These are phyloP conservation scores for Thrips palmi DNA, from an alignment of 1,140 invertebrate species.

Conservation along the genomic window DNA sequence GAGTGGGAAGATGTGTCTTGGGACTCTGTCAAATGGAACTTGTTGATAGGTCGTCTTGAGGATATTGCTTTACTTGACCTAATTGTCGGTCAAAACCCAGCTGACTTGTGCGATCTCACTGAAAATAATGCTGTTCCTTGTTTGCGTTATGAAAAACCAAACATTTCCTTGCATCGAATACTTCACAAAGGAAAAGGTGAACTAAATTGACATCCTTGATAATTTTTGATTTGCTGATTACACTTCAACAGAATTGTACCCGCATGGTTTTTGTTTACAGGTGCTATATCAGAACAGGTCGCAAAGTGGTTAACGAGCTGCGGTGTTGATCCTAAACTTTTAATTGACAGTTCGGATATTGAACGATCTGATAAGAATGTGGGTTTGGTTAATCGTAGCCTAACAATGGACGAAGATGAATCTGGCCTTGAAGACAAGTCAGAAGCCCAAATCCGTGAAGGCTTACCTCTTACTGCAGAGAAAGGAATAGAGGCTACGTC, in stretches of 20 bases:
- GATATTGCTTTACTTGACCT: slow-evolving; percentile 60
- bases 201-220: slow-evolving; percentile 8
- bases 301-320: slow-evolving; percentile 58
- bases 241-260: slow-evolving; percentile 1
- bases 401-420: neutral
- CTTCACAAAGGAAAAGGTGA: slow-evolving; percentile 58
- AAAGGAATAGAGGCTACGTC: slow-evolving; percentile 16
- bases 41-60: slow-evolving; percentile 73
- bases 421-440: neutral
- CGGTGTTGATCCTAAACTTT: slow-evolving; percentile 39
- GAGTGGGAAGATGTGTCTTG: slow-evolving; percentile 71
- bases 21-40: slow-evolving; percentile 68
- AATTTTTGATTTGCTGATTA: slow-evolving; percentile 4
- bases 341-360: slow-evolving; percentile 24
- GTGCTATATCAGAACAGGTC: slow-evolving; percentile 63
- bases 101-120: slow-evolving; percentile 1
- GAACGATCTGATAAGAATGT: slow-evolving; percentile 14
- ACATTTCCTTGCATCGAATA: slow-evolving; percentile 53
- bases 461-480: slow-evolving; percentile 13
- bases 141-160: slow-evolving; percentile 21
- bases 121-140: neutral
- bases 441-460: slow-evolving; percentile 9
- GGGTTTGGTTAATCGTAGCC: slow-evolving; percentile 18
- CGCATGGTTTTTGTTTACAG: slow-evolving; percentile 14
- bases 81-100: too few relatives aligned